A percentile compares a stretch with the other conserved stretches of the same genome.
These are phyloP conservation scores for Danio kyathit DNA, from an alignment of 2,797 vertebrate genomes.

Conservation along the genomic window DNA sequence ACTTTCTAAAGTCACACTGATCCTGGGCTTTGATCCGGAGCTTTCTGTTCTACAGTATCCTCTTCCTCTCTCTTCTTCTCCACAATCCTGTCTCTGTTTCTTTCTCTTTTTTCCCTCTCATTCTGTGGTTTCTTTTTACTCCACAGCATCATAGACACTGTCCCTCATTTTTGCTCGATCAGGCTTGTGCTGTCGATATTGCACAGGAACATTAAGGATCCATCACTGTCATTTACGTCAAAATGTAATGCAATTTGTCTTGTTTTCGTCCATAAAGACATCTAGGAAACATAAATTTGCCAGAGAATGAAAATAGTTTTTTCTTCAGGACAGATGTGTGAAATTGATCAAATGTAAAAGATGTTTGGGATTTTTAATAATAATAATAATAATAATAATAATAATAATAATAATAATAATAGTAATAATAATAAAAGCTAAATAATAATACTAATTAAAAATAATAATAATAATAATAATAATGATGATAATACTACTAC, in stretches of 20 bases:
- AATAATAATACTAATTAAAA: too few relatives aligned
- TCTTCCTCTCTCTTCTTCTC: slow-evolving; percentile 12
- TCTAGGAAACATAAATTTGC: too few relatives aligned
- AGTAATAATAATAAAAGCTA: too few relatives aligned
- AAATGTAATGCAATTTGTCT: background rate
- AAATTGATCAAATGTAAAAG: too few relatives aligned
- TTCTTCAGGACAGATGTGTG: too few relatives aligned
- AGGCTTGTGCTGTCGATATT: slow-evolving; percentile 13
- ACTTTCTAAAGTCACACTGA: slow-evolving; percentile 41
- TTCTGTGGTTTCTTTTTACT: background rate
- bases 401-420: too few relatives aligned
- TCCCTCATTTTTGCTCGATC: slow-evolving; percentile 2
- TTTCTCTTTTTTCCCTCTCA: background rate
- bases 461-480: too few relatives aligned
- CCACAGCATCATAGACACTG: background rate
- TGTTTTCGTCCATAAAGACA: too few relatives aligned
- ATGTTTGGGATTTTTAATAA: too few relatives aligned
- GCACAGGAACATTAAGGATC: slow-evolving; percentile 17
- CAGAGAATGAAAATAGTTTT: too few relatives aligned
- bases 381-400: too few relatives aligned
- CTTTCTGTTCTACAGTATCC: slow-evolving; percentile 32
- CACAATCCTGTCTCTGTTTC: background rate
- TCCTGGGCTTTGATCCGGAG: slow-evolving; percentile 42
- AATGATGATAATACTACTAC: too few relatives aligned
- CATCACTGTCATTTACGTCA: slow-evolving; percentile 10